Evolutionary conservation across 2,113 vertebrate genomes (phyloP).

Genomic region (Rhegmatorhina hoffmannsi): DNA sequence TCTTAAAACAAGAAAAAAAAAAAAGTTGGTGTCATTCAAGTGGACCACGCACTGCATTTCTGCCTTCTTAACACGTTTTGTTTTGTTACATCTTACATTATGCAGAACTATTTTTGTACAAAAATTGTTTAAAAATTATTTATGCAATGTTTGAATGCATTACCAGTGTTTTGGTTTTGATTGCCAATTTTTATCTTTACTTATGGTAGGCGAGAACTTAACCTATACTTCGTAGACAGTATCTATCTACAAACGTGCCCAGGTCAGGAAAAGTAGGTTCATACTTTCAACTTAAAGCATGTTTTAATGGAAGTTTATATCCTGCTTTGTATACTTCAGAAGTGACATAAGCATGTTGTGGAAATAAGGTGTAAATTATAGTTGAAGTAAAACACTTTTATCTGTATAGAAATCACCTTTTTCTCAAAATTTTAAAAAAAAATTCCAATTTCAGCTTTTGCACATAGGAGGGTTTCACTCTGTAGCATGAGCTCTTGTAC

Average conservation of each 20-base stretch:
- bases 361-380: slow-evolving; percentile 75
- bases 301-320: slow-evolving; percentile 76
- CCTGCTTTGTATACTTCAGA: slow-evolving; percentile 73
- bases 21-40: slow-evolving; percentile 62
- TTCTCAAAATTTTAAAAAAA: slow-evolving; percentile 69
- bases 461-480: slow-evolving; percentile 75
- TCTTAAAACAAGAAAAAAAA: slow-evolving; percentile 49
- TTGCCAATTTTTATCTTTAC: slow-evolving; percentile 80
- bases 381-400: slow-evolving; percentile 69
- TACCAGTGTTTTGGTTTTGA: slow-evolving; percentile 80
- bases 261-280: slow-evolving; percentile 66
- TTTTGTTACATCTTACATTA: slow-evolving; percentile 90
- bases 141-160: slow-evolving; percentile 91
- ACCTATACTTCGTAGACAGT: slow-evolving; percentile 70
- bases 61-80: slow-evolving; percentile 81
- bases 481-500: slow-evolving; percentile 77
- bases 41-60: slow-evolving; percentile 78
- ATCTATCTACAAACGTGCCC: slow-evolving; percentile 74
- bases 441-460: slow-evolving; percentile 70
- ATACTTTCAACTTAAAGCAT: slow-evolving; percentile 78
- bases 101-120: slow-evolving; percentile 98
- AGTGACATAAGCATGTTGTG: slow-evolving; percentile 78
- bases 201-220: slow-evolving; percentile 76
- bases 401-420: slow-evolving; percentile 74
- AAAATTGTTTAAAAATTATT: slow-evolving; percentile 92